Conservation (phyloP, 2,113 vertebrate species). For the Ochotona curzoniae region DNA sequence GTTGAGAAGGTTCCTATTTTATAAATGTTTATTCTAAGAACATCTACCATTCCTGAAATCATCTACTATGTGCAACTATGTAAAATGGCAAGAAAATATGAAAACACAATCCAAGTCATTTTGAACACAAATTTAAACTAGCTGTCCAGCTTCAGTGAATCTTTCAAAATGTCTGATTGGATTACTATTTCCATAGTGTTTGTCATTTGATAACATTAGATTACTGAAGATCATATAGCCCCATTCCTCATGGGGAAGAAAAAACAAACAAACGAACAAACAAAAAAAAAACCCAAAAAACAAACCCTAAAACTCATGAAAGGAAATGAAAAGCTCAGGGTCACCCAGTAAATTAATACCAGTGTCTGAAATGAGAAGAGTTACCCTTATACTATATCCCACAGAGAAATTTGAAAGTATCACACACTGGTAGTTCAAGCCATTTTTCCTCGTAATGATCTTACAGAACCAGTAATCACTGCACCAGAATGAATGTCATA, state of each 20-base stretch:
- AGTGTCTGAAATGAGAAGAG: not conserved
- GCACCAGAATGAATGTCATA: not conserved
- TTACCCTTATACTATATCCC: not conserved
- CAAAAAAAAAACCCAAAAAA: not conserved
- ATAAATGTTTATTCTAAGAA: slow-evolving; percentile 55
- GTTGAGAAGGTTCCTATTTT: slow-evolving; percentile 47
- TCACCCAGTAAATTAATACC: not conserved
- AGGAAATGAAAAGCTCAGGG: not conserved
- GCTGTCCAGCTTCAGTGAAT: not conserved
- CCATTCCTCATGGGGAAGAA: not conserved
- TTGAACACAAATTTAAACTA: not conserved
- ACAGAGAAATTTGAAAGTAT: not conserved
- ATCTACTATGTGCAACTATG: not conserved
- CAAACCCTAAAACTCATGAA: not conserved
- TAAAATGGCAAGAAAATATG: not conserved
- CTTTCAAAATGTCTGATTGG: not conserved
- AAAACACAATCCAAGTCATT: not conserved
- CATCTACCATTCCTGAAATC: slow-evolving; percentile 4
- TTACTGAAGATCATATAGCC: not conserved
- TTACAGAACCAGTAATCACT: not conserved
- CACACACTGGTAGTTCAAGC: not conserved
- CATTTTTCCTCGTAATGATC: not conserved
- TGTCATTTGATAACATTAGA: not conserved
- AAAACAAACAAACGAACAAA: no score
- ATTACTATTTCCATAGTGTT: not conserved